Evolutionary conservation across 2,888 invertebrate genomes (phyloP), one percentile per base, ranked within the genome.

Genomic region (Augochlorella aurata): DNA sequence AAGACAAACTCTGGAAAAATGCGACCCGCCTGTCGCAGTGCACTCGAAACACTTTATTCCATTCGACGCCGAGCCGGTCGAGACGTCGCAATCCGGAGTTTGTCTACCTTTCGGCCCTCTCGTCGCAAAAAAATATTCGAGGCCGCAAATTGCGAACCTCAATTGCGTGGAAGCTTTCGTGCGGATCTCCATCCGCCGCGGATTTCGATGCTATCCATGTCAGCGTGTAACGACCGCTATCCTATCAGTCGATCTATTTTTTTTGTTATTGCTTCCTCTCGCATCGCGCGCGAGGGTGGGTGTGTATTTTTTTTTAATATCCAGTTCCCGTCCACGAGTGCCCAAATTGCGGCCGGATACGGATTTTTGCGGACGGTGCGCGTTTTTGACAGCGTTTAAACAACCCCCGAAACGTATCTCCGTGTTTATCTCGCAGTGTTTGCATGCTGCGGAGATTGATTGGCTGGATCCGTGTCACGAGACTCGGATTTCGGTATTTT

Each of bases 1-100:
- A 78, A 80, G 84, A 84, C 74, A 85, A 85, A 82, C 69, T 45
- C n/a, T 70, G 67, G 69, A 7, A 85, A 76, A 85, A 77, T 67
- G 74, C 75, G 45, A 16, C 38, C 49, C 61, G 61, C 45, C 44
- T 18, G 76, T 77, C 38, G 61, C 47, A 49, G 24, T 29, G 74
- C 44, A 70, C 61, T 75, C 66, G 9, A 71, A 79, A 79, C 79
- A 70, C 69, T 79, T 83, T 72, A 78, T 83, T 74, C 80, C 76
- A 52, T 77, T 77, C 70, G 65, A 10, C 38, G 66, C 67, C 50
- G 45, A 38, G 38, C 38, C 38, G 38, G 1, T 72, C 49, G 65
- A 49, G 47, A 49, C 54, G 54, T 65, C 69, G n/a, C n/a, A 5
- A 38, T 0, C 38, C 3, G 38, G 5, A 38, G 38, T 38, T 38